A percentile compares a stretch with the other conserved stretches of the same genome.
Evolutionary conservation across 2,113 vertebrate species (phyloP).

Genomic region (Herpetotheres cachinnans): DNA sequence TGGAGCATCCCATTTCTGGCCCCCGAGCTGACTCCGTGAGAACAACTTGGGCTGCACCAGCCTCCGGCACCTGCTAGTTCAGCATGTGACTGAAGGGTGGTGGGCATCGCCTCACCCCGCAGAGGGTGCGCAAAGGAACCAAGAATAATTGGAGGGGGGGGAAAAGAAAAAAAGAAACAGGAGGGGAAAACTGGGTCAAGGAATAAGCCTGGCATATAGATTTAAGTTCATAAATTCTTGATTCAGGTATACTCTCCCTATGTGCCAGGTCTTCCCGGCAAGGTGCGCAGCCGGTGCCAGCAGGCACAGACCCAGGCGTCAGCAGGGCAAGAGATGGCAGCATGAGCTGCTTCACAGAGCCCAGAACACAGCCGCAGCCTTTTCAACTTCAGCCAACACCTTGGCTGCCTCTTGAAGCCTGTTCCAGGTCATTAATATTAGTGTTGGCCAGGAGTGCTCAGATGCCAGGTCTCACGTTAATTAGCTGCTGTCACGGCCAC

Average conservation of each 20-base stretch:
- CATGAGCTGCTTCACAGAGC: accelerated
- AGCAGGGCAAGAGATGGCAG: not conserved
- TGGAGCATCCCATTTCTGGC: not conserved
- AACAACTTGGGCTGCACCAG: not conserved
- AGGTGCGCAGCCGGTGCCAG: not conserved
- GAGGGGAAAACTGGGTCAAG: not conserved
- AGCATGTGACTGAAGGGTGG: not conserved
- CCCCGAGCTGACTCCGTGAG: not conserved
- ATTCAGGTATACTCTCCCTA: not conserved
- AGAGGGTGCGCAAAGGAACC: not conserved
- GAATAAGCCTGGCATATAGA: not conserved
- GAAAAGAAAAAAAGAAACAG: no score
- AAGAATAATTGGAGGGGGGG: not conserved
- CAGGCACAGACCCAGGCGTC: not conserved
- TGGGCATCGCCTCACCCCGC: not conserved
- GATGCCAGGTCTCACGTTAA: not conserved
- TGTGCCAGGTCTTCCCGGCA: accelerated
- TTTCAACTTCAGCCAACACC: not conserved
- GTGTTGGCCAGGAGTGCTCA: accelerated
- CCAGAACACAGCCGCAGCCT: not conserved
- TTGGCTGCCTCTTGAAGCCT: not conserved
- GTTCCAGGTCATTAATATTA: not conserved
- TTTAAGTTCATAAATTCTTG: not conserved
- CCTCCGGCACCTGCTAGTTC: not conserved
- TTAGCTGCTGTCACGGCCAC: not conserved